Evolutionary conservation across 2,113 vertebrate species (phyloP).

Genomic region (Leptobrachium leishanense): DNA sequence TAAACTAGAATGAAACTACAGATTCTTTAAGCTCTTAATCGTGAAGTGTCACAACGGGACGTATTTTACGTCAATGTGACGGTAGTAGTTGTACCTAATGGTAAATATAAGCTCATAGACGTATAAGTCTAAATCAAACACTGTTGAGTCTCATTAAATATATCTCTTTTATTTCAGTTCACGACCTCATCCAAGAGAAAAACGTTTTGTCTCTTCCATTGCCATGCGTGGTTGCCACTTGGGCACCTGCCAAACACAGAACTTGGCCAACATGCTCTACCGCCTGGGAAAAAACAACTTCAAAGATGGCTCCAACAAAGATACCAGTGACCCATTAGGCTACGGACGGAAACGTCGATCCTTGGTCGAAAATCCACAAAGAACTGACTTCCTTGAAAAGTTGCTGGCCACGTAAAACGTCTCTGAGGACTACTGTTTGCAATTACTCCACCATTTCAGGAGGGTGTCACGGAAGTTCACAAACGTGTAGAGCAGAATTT

Average conservation of each 20-base stretch:
- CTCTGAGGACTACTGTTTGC: neutral
- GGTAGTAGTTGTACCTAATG: neutral
- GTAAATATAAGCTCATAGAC: neutral
- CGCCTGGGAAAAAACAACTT: constrained; percentile 35
- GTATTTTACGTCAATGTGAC: too few species aligned
- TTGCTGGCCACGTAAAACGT: constrained; percentile 28
- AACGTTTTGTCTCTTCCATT: constrained; percentile 24
- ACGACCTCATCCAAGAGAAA: constrained; percentile 21
- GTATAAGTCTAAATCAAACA: too few species aligned
- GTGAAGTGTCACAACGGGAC: too few species aligned
- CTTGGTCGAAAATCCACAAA: neutral
- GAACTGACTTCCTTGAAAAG: constrained; percentile 1
- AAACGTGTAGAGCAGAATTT: constrained; percentile 26
- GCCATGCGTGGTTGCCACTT: constrained; percentile 32
- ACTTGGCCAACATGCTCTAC: constrained; percentile 44
- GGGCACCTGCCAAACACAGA: constrained; percentile 45
- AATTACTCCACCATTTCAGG: constrained; percentile 31
- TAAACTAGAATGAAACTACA: too few species aligned
- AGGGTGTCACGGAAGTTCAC: constrained; percentile 6
- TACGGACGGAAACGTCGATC: constrained; percentile 43
- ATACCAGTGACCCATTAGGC: constrained; percentile 41
- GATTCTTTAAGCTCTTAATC: too few species aligned
- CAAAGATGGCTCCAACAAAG: constrained; percentile 36
- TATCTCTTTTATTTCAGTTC: constrained; percentile 19
- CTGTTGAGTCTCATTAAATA: neutral